phyloP scores from a whole-genome alignment of 2,888 invertebrate genomes.

The Drosophila siamana region DNA sequence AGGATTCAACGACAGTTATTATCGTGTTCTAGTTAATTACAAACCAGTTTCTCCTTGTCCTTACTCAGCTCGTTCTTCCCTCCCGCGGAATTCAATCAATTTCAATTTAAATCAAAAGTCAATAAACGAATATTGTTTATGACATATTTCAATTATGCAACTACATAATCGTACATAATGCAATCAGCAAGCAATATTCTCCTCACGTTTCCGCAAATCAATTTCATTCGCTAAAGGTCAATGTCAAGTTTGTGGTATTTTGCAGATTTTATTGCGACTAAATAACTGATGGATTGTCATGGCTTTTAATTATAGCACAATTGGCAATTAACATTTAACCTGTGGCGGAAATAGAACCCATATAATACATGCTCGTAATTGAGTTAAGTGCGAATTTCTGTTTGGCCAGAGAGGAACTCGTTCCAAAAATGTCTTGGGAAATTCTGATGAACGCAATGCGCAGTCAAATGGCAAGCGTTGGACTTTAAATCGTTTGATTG shows the following conservation, averaged over 20 bases:
- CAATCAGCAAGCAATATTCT: constrained; percentile 25
- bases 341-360: constrained; percentile 59
- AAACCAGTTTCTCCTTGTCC: not conserved
- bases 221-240: constrained; percentile 30
- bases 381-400: constrained; percentile 43
- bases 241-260: constrained; percentile 21
- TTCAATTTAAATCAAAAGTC: not conserved
- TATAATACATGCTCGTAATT: constrained; percentile 17
- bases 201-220: constrained; percentile 35
- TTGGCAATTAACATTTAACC: constrained; percentile 75
- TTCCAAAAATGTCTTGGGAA: constrained; percentile 40
- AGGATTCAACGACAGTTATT: not conserved
- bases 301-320: constrained; percentile 67
- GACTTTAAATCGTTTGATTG: constrained; percentile 8
- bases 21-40: not conserved
- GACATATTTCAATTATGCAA: constrained; percentile 6
- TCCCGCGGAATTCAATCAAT: not conserved
- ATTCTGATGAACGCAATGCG: constrained; percentile 31
- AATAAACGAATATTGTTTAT: not conserved
- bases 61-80: not conserved
- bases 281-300: constrained; percentile 55
- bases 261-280: constrained; percentile 24
- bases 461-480: constrained; percentile 10
- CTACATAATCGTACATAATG: constrained; percentile 8
- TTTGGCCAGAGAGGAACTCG: constrained; percentile 37